Percentiles rank a stretch among this genome's conserved stretches.
Evolutionary conservation across 2,888 invertebrate genomes (phyloP).

Genomic region (Phymatocera aterrima): DNA sequence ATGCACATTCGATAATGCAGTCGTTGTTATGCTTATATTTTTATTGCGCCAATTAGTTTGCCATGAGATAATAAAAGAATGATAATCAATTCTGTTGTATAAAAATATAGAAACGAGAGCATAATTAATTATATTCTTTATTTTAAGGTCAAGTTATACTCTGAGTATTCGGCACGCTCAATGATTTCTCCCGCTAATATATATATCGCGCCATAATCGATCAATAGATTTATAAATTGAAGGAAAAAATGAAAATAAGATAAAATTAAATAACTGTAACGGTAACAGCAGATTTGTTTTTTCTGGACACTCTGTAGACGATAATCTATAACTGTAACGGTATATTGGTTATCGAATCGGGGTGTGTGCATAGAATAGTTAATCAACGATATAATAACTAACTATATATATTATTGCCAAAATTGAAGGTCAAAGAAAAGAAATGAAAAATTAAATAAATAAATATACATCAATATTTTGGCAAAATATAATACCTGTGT

Average conservation of each 20-base stretch:
- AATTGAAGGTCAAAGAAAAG: background rate
- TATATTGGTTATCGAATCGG: constrained; percentile 27
- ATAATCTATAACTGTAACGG: constrained; percentile 33
- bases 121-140: too few relatives aligned
- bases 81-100: background rate
- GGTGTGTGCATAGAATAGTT: constrained; percentile 40
- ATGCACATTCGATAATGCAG: constrained; percentile 5
- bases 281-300: constrained; percentile 35
- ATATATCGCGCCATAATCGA: background rate
- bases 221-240: too few relatives aligned
- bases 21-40: background rate
- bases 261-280: too few relatives aligned
- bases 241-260: too few relatives aligned
- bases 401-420: background rate
- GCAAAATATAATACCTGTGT: constrained; percentile 1
- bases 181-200: too few relatives aligned
- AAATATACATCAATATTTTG: too few relatives aligned
- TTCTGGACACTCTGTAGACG: constrained; percentile 44
- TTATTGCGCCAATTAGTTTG: background rate
- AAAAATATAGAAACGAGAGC: background rate
- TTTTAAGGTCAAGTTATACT: too few relatives aligned
- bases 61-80: too few relatives aligned
- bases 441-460: background rate
- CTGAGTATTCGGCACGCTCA: too few relatives aligned
- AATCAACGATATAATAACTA: background rate